Base-by-base conservation (phyloP, 2,888 invertebrate species). In the Lithophane semibrunnea region DNA sequence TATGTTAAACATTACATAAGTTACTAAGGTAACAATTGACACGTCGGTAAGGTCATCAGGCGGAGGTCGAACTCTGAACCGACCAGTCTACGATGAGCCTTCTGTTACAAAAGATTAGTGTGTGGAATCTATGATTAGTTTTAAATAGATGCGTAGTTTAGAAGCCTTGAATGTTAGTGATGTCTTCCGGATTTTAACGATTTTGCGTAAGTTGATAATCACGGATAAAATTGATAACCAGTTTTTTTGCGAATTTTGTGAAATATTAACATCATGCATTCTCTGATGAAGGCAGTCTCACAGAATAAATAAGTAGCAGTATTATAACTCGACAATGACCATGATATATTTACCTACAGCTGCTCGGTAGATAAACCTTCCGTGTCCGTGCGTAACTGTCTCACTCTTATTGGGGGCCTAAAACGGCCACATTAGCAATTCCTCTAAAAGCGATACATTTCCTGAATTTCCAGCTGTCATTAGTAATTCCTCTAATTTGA, bases 1-100 rank as follows among this genome's bases (percentile, higher is more conserved):
- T n/a, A 54, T 80, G 89, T 84, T 91, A 92, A 93, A 89, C 80
- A 84, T 93, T 93, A 93, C 91, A 92, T 93, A 93, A 81, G 49
- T 9, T 90, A 89, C 18, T 21, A 78, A 78, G 81, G 86, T 82
- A 86, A 86, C 85, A 88, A 83, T 88, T 88, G 88, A 85, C 88
- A 88, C 78, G 69, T 75, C 12, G n/a, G 9, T 82, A 75, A 88
- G 87, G 87, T 81, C 88, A 79, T 12, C 63, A 56, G 49, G 13
- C 76, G 73, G 86, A 84, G 84, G 84, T 85, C 84, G 70, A 79
- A 82, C 67, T 61, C 12, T 4, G 24, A 24, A 73, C 65, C 74
- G 8, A 44, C 78, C 68, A 81, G 67, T 73, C 0, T 67, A 65
- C 0, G 0, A 3, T n/a, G 82, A 84, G 44, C 80, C 63, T 60